phyloP scores from a whole-genome alignment of 2,797 vertebrate genomes.

The Natrix natrix region DNA sequence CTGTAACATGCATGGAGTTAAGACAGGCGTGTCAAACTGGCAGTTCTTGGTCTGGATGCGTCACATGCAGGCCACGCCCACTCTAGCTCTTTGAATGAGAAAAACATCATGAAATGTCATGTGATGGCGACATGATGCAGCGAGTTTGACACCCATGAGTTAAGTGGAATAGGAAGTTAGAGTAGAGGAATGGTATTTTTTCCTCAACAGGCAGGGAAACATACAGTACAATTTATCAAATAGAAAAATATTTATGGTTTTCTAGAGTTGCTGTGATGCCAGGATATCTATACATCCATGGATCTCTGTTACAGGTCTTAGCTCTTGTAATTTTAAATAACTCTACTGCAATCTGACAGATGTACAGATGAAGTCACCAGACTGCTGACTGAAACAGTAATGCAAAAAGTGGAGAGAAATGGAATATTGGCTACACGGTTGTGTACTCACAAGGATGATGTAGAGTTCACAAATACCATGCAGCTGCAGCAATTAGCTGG shows the following conservation, averaged over 20 bases:
- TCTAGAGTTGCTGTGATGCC: neutral
- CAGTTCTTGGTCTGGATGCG: accelerated
- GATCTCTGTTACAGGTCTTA: neutral
- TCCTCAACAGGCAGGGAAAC: neutral
- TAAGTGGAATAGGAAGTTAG: neutral
- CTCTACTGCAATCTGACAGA: slow-evolving; percentile 65
- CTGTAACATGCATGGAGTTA: neutral
- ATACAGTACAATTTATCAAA: neutral
- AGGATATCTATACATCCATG: neutral
- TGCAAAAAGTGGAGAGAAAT: slow-evolving; percentile 83
- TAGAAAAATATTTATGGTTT: neutral
- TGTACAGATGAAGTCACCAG: slow-evolving; percentile 86
- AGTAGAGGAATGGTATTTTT: neutral
- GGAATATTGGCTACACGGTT: slow-evolving; percentile 92
- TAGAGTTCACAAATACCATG: slow-evolving; percentile 88
- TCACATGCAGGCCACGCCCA: no score
- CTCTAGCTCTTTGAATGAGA: no score
- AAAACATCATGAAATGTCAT: no score
- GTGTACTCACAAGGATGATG: slow-evolving; percentile 96
- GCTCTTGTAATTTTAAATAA: neutral
- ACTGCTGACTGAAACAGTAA: slow-evolving; percentile 78
- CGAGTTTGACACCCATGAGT: neutral
- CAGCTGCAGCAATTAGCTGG: slow-evolving; percentile 85
- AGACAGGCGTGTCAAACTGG: neutral
- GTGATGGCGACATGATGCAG: no score